phyloP scores from a whole-genome alignment of 2,113 vertebrate genomes.

The Chloropsis cyanopogon region DNA sequence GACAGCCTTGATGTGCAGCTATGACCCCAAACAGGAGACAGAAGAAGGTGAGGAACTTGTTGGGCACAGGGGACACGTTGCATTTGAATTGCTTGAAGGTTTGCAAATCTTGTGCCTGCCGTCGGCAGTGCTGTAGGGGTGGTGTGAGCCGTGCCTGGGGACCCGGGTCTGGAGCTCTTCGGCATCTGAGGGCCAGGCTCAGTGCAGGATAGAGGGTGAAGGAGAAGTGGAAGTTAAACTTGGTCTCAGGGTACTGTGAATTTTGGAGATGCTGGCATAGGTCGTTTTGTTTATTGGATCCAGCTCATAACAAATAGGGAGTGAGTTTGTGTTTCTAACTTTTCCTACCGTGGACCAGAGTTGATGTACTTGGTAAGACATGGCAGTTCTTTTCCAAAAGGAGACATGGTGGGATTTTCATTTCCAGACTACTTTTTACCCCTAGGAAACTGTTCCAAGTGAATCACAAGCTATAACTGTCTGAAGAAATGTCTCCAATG shows the following conservation, averaged over 20 bases:
- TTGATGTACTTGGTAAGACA: neutral
- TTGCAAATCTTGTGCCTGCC: neutral
- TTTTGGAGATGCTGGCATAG: conserved; percentile 40
- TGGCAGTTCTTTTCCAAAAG: neutral
- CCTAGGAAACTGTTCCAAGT: conserved; percentile 42
- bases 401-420: neutral
- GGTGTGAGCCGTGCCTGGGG: neutral
- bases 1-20: conserved; percentile 2
- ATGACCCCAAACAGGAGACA: conserved; percentile 12
- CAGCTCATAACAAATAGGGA: conserved; percentile 45
- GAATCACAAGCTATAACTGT: conserved; percentile 33
- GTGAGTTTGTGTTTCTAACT: conserved; percentile 45
- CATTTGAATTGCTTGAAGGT: conserved; percentile 22
- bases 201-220: neutral
- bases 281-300: conserved; percentile 22
- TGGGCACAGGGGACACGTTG: neutral
- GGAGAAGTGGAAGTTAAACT: neutral
- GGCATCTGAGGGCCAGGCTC: neutral
- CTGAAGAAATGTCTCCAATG: conserved; percentile 34
- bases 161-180: neutral
- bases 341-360: neutral
- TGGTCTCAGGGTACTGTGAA: conserved; percentile 24
- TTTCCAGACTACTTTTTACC: conserved; percentile 29
- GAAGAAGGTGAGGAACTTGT: conserved; percentile 13
- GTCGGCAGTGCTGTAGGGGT: neutral